phyloP scores from a whole-genome alignment of 2,113 vertebrate genomes.

The Anser cygnoides region DNA sequence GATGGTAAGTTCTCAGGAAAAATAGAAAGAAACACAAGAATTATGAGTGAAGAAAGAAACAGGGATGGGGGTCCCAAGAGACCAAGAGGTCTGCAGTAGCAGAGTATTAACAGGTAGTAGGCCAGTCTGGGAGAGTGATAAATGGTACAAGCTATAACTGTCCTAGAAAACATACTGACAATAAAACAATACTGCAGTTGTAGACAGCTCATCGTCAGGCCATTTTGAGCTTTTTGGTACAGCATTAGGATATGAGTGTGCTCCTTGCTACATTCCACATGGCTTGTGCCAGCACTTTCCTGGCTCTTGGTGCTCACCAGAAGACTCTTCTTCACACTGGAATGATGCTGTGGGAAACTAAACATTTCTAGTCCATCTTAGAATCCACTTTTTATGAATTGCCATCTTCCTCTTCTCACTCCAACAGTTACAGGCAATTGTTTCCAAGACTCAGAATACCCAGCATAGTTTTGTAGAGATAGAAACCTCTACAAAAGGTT shows the following conservation, averaged over 20 bases:
- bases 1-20: background rate
- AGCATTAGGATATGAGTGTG: background rate
- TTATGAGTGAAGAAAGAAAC: background rate
- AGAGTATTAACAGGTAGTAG: background rate
- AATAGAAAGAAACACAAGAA: background rate
- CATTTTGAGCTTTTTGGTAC: background rate
- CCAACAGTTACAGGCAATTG: background rate
- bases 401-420: background rate
- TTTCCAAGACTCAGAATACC: background rate
- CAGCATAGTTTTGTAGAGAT: background rate
- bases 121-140: background rate
- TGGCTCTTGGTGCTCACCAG: background rate
- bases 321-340: background rate
- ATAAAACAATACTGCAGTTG: background rate
- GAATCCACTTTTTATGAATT: background rate
- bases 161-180: background rate
- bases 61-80: background rate
- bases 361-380: background rate
- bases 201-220: background rate
- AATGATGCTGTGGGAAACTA: background rate
- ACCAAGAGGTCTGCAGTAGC: background rate
- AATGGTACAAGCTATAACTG: background rate
- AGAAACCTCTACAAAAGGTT: background rate
- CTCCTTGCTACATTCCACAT: background rate
- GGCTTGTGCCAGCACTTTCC: background rate